Percentiles rank a stretch among this genome's conserved stretches.
Evolutionary conservation across 2,888 invertebrate genomes (phyloP).

Genomic region (Elgonia sp.): DNA sequence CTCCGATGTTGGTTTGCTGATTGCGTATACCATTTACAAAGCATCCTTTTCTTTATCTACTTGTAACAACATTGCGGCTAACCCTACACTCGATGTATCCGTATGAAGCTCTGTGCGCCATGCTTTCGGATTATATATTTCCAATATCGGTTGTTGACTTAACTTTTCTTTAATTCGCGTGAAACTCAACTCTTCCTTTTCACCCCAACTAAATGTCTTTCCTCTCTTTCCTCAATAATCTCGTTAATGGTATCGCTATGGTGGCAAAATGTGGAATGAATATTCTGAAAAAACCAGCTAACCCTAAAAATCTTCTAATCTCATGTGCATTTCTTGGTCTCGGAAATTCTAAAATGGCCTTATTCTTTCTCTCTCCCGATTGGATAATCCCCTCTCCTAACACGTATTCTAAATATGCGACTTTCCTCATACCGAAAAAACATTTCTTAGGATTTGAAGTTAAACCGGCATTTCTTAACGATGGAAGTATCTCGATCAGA

Average conservation of each 20-base stretch:
- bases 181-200: background rate
- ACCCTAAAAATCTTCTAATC: slow-evolving; percentile 12
- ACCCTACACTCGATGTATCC: background rate
- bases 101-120: background rate
- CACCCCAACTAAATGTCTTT: background rate
- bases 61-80: background rate
- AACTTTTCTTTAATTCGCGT: background rate
- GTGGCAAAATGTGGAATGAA: background rate
- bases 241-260: background rate
- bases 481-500: background rate
- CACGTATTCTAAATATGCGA: slow-evolving; percentile 46
- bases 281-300: slow-evolving; percentile 19
- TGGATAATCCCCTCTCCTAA: slow-evolving; percentile 25
- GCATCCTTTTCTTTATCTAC: background rate
- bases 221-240: background rate
- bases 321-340: background rate
- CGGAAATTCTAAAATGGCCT: slow-evolving; percentile 28
- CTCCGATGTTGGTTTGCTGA: background rate
- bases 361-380: slow-evolving; percentile 49
- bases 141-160: background rate
- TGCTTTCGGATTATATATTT: background rate
- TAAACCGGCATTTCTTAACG: background rate
- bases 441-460: slow-evolving; percentile 41
- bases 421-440: slow-evolving; percentile 25
- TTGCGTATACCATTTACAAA: background rate